phyloP scores from a whole-genome alignment of 2,888 invertebrate species.

The Acleris literana region DNA sequence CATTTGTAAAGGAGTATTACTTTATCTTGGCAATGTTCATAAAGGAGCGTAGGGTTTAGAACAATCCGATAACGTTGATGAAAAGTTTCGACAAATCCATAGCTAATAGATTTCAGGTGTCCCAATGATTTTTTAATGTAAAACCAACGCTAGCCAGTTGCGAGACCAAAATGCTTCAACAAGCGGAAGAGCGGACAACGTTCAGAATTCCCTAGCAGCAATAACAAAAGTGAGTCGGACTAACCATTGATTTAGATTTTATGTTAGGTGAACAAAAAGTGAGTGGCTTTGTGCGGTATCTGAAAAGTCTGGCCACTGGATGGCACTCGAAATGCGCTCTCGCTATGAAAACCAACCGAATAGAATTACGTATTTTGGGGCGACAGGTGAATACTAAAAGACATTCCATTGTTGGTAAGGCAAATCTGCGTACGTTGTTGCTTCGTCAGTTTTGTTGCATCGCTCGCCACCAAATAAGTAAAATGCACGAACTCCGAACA shows the following conservation, averaged over 20 bases:
- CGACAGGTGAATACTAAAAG: constrained; percentile 75
- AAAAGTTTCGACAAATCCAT: constrained; percentile 1
- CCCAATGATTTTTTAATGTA: constrained; percentile 61
- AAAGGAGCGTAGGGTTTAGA: background rate
- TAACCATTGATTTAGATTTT: constrained; percentile 81
- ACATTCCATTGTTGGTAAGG: constrained; percentile 58
- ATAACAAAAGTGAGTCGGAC: constrained; percentile 78
- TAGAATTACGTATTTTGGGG: constrained; percentile 64
- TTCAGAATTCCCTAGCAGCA: constrained; percentile 71
- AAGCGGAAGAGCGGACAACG: constrained; percentile 53
- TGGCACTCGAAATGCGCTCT: constrained; percentile 60
- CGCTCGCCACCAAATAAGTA: constrained; percentile 15
- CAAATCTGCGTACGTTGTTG: constrained; percentile 42
- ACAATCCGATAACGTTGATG: background rate
- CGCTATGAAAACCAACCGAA: constrained; percentile 57
- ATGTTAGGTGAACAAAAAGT: constrained; percentile 68
- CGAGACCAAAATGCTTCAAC: constrained; percentile 59
- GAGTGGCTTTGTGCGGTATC: constrained; percentile 70
- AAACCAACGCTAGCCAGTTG: constrained; percentile 45
- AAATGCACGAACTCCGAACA: background rate
- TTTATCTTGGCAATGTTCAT: background rate
- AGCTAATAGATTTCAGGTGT: constrained; percentile 43
- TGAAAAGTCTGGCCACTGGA: constrained; percentile 69
- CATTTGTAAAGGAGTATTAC: constrained; percentile 21
- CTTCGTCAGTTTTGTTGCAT: constrained; percentile 24